phyloP scores from a whole-genome alignment of 2,888 invertebrate genomes.

The Oligia latruncula region DNA sequence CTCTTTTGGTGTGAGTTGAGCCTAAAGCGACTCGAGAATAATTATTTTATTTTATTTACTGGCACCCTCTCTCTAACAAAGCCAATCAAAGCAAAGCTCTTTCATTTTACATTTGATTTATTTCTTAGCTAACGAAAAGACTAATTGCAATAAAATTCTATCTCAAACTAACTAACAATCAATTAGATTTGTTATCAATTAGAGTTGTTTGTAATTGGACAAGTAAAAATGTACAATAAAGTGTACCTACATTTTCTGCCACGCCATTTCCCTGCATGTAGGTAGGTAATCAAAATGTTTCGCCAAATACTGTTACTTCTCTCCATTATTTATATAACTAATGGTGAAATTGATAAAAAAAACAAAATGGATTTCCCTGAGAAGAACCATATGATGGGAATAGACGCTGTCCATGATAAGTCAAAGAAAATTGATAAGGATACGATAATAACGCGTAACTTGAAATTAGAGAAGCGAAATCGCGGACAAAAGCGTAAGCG shows the following conservation, averaged over 20 bases:
- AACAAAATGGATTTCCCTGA: slow-evolving; percentile 49
- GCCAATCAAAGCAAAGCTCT: not conserved
- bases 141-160: slow-evolving; percentile 10
- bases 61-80: not conserved
- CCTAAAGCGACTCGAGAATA: not conserved
- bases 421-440: slow-evolving; percentile 79
- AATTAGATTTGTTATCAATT: slow-evolving; percentile 30
- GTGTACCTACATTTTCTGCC: not conserved
- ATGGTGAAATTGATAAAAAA: slow-evolving; percentile 48
- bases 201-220: slow-evolving; percentile 2
- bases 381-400: slow-evolving; percentile 75
- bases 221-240: not conserved
- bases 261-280: slow-evolving; percentile 2
- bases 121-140: not conserved
- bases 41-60: not conserved
- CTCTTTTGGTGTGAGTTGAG: no score
- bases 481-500: slow-evolving; percentile 70
- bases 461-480: slow-evolving; percentile 75
- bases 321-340: slow-evolving; percentile 40
- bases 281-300: slow-evolving; percentile 43
- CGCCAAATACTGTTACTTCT: slow-evolving; percentile 43
- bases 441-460: slow-evolving; percentile 80
- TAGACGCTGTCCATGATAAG: slow-evolving; percentile 76
- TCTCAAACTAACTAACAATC: slow-evolving; percentile 35
- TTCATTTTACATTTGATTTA: not conserved